A percentile compares a stretch with the other conserved stretches of the same genome.
phyloP scores from a whole-genome alignment of 1,140 invertebrate species.

The Ridgeia piscesae region DNA sequence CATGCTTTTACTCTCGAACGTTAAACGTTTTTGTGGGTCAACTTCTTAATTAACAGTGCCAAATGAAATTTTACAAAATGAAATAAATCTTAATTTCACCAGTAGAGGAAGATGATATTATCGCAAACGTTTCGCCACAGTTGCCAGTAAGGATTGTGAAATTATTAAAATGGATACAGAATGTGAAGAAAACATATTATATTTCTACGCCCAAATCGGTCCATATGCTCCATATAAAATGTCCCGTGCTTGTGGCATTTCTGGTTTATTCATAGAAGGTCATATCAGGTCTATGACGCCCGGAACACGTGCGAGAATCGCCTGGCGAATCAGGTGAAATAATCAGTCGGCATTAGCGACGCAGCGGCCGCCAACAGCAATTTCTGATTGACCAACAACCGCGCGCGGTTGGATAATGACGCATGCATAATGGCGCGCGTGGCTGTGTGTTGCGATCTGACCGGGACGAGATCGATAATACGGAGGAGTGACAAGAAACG shows the following conservation, averaged over 20 bases:
- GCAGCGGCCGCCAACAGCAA: neutral
- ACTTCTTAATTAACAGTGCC: neutral
- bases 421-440: neutral
- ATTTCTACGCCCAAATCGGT: too few relatives aligned
- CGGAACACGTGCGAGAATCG: neutral
- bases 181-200: too few relatives aligned
- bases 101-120: too few relatives aligned
- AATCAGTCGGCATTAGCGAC: neutral
- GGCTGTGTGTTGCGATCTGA: neutral
- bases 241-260: too few relatives aligned
- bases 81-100: too few relatives aligned
- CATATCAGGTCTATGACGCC: too few relatives aligned
- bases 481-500: neutral
- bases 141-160: too few relatives aligned
- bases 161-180: too few relatives aligned
- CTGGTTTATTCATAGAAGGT: too few relatives aligned
- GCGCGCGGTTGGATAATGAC: neutral
- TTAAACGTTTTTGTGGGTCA: neutral
- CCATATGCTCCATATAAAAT: too few relatives aligned
- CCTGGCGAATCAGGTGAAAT: neutral
- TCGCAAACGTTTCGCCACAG: too few relatives aligned
- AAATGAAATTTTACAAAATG: too few relatives aligned
- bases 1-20: neutral
- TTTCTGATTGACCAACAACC: conserved; percentile 5
- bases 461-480: neutral